A percentile compares a stretch with the other conserved stretches of the same genome.
These are phyloP conservation scores for Drosophila micromelanica DNA, from an alignment of 1,140 invertebrate genomes.

Conservation along the genomic window DNA sequence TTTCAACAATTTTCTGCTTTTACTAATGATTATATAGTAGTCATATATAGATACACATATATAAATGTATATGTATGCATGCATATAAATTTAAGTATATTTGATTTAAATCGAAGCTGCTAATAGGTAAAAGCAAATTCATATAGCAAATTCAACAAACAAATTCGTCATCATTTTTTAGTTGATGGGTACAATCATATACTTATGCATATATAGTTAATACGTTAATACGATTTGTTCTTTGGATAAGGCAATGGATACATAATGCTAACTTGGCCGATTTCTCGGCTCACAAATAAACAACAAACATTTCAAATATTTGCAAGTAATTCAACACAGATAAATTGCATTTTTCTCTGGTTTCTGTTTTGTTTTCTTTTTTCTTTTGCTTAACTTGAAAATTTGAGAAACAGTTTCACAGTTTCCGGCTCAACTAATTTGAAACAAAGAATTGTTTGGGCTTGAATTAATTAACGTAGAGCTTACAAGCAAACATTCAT, in stretches of 20 bases:
- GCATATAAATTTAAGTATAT: slow-evolving; percentile 64
- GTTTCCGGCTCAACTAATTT: slow-evolving; percentile 14
- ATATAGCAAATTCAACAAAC: slow-evolving; percentile 73
- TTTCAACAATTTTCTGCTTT: slow-evolving; percentile 51
- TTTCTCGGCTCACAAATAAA: slow-evolving; percentile 33
- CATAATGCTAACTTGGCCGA: slow-evolving; percentile 29
- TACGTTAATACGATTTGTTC: slow-evolving; percentile 34
- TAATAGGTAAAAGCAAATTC: slow-evolving; percentile 77
- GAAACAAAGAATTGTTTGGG: slow-evolving; percentile 48
- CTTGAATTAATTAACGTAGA: slow-evolving; percentile 50
- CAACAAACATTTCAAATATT: slow-evolving; percentile 26
- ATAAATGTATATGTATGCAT: slow-evolving; percentile 32
- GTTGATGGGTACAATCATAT: slow-evolving; percentile 50
- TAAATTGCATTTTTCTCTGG: slow-evolving; percentile 9
- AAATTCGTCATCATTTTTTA: slow-evolving; percentile 52
- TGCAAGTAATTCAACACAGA: slow-evolving; percentile 27
- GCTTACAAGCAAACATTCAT: slow-evolving; percentile 66
- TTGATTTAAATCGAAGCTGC: slow-evolving; percentile 82
- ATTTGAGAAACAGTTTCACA: neutral
- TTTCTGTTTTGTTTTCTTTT: no score
- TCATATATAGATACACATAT: slow-evolving; percentile 36
- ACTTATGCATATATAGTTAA: slow-evolving; percentile 29
- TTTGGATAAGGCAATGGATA: slow-evolving; percentile 77
- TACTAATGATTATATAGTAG: slow-evolving; percentile 76
- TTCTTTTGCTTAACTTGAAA: neutral